Base-by-base conservation (phyloP, 1,140 invertebrate species). In the Saxidomus purpurata region DNA sequence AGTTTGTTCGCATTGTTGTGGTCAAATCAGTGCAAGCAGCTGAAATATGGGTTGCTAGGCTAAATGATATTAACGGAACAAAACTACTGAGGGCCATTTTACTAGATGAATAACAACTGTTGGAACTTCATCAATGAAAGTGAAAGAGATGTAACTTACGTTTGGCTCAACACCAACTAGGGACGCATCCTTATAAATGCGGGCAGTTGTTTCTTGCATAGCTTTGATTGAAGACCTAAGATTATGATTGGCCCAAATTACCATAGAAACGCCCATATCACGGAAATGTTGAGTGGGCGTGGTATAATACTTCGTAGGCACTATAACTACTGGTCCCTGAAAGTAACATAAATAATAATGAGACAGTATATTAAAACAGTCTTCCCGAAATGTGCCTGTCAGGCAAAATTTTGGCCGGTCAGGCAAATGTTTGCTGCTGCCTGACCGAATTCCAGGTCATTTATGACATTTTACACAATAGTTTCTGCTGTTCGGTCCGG, bases 221-320 rank as follows among this genome's bases (percentile, higher is more conserved):
- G 96, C 96, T 34, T 82, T 92, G 28, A 96, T 92, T 13, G 94
- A 95, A 34, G 96, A 94, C 77, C 96, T 89, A 22, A 96, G 71
- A 74, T 96, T 96, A 87, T 96, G 96, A 91, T 96, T 96, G 61
- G 96, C 96, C 96, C 96, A 96, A 79, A 96, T 96, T 0, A 96
- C 93, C 83, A 95, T 92, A 25, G 96, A 96, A 25, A 96, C 93
- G 11, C 95, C 95, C 92, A 96, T 82, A 80, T 96, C 95, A 82
- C 93, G 92, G 89, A 96, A 96, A 52, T 92, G 61, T 43, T 95
- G 90, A 36, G 96, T 96, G 28, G 96, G 96, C 8, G 95, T 96
- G 49, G 91, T 95, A 89, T 96, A 96, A 91, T 96, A 96, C 67
- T 96, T 96, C 1, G 96, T 96, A 38, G 96, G 96, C 43, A 96